Base-by-base conservation (phyloP, 2,888 invertebrate genomes). In the Ashinkailepas kermadecensis region DNA sequence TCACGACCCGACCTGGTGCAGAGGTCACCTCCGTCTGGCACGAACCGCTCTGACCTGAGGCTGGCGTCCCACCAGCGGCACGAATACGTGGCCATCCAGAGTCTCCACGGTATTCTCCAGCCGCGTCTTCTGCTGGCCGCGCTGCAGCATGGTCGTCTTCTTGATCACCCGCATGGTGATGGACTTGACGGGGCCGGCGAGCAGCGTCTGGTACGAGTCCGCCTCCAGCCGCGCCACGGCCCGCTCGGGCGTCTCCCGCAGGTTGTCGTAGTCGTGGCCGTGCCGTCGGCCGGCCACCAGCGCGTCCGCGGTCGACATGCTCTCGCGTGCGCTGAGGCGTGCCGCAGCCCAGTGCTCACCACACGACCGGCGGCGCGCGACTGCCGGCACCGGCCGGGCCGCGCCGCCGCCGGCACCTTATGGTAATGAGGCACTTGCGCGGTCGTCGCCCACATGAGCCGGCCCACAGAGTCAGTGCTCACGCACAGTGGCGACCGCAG, bases 121-220 rank as follows among this genome's bases (percentile, higher is more conserved):
- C 18, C 74, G 15, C 18, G 74, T 74, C 74, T 74, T 74, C 79
- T 84, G 84, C 81, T 84, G 83, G 64, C 84, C 84, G 12, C 84
- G 81, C 56, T 82, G 83, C 81, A 84, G 83, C 58, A 83, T 83
- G 8, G 84, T 84, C 11, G 84, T 84, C 78, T 84, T 84, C 82
- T 83, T 83, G 67, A 83, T 83, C 59, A 84, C 83, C 23, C 84
- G 80, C 56, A 83, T 84, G 13, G 84, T 84, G 58, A 83, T 81
- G 70, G 83, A 83, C 81, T 84, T 84, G 62, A 83, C 82, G 81
- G 83, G 83, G n/a, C 84, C 84, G 39, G 39, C 13, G 56, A 56
- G 74, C 54, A 10, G 12, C 54, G 56, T 8, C 15, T 70, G 39
- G 39, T 9, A 11, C 9, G 10, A 1, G 54, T 11, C 11, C 56